These are phyloP conservation scores for Clanis bilineata DNA, from an alignment of 2,888 invertebrate genomes.

Conservation along the genomic window DNA sequence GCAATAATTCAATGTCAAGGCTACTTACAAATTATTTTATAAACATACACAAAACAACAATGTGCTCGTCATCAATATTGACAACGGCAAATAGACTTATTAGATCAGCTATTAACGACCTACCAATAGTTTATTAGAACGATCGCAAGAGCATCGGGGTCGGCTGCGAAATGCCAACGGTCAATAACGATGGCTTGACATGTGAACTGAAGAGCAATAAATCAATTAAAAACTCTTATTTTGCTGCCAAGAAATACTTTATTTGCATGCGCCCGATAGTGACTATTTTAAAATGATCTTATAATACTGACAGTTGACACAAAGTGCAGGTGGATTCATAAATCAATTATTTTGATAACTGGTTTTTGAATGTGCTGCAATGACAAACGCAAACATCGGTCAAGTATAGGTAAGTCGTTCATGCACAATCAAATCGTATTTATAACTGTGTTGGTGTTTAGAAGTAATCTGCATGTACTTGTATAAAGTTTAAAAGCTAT, in stretches of 20 bases:
- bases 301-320: not conserved
- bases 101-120: conserved; percentile 35
- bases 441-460: not conserved
- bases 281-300: not conserved
- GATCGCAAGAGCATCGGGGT: conserved; percentile 61
- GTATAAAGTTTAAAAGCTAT: no score
- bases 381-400: not conserved
- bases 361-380: not conserved
- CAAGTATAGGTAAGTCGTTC: not conserved
- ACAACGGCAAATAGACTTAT: conserved; percentile 24
- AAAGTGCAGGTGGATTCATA: conserved; percentile 3
- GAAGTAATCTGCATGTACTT: no score
- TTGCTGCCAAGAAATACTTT: conserved; percentile 41
- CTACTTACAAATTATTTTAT: not conserved
- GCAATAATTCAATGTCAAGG: not conserved
- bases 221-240: conserved; percentile 58
- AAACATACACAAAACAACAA: not conserved
- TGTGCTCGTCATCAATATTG: not conserved
- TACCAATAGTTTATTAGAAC: conserved; percentile 66
- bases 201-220: conserved; percentile 65
- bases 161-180: conserved; percentile 65
- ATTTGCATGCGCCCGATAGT: conserved; percentile 26
- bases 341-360: not conserved
- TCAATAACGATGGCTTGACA: conserved; percentile 66
- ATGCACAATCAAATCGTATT: not conserved